phyloP scores from a whole-genome alignment of 2,888 invertebrate genomes.

The Drosophila engyochracea region DNA sequence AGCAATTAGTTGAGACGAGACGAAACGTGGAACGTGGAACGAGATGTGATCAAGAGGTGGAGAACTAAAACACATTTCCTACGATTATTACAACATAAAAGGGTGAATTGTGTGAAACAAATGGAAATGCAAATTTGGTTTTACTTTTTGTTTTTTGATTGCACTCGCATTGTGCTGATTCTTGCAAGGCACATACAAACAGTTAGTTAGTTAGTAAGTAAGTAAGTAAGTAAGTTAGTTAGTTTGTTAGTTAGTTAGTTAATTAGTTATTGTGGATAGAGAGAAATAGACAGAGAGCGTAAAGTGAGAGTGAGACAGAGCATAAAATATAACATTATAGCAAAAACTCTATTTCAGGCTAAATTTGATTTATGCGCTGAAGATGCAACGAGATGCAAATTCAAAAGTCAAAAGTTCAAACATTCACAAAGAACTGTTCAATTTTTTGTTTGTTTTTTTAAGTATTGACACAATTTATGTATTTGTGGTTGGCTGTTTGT shows the following conservation, averaged over 20 bases:
- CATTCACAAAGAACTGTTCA: conserved; percentile 61
- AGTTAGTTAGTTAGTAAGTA: conserved; percentile 48
- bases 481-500: conserved; percentile 57
- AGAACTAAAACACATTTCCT: conserved; percentile 67
- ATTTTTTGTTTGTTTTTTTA: neutral
- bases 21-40: conserved; percentile 13
- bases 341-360: conserved; percentile 76
- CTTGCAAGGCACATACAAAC: conserved; percentile 75
- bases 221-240: conserved; percentile 21
- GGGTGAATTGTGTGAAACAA: conserved; percentile 41
- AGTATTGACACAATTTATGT: conserved; percentile 58
- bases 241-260: conserved; percentile 29
- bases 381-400: conserved; percentile 77
- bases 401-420: conserved; percentile 63
- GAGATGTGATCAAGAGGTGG: conserved; percentile 13
- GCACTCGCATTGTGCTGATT: conserved; percentile 62
- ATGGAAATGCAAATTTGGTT: conserved; percentile 62
- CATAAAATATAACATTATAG: conserved; percentile 51
- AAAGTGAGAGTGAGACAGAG: conserved; percentile 48
- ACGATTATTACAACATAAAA: conserved; percentile 70
- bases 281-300: conserved; percentile 49
- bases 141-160: conserved; percentile 30
- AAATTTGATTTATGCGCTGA: conserved; percentile 55
- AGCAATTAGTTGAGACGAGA: conserved; percentile 51
- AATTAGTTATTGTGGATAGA: conserved; percentile 6